Conservation (phyloP, 2,113 vertebrate genomes). For the Vanacampus margaritifer region DNA sequence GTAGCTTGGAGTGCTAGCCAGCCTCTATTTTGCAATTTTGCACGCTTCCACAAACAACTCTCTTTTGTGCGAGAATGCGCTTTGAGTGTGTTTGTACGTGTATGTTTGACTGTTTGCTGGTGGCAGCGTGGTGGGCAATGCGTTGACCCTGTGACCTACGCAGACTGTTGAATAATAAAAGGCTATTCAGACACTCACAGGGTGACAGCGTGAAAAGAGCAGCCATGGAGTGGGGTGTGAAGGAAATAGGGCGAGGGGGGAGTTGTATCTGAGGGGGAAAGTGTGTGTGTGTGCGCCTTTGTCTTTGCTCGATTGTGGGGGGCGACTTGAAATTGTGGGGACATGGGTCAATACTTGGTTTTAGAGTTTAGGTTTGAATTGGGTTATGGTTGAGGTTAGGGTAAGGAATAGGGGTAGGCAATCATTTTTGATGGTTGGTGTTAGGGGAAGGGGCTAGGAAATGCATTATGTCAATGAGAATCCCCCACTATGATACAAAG, state of each 20-base stretch:
- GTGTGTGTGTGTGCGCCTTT: background rate
- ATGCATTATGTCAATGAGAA: too few relatives aligned
- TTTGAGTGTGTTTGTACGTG: slow-evolving; percentile 21
- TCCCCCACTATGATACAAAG: too few relatives aligned
- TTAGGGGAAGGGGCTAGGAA: too few relatives aligned
- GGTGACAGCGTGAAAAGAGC: slow-evolving; percentile 67
- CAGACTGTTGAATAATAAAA: slow-evolving; percentile 72
- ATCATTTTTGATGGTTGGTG: too few relatives aligned
- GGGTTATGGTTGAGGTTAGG: too few relatives aligned
- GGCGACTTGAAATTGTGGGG: too few relatives aligned
- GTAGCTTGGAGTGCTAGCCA: background rate
- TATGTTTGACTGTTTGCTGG: slow-evolving; percentile 58
- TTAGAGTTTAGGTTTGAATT: too few relatives aligned
- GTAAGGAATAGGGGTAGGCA: too few relatives aligned
- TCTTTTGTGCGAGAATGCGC: slow-evolving; percentile 7
- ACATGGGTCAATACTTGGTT: too few relatives aligned
- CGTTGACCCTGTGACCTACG: slow-evolving; percentile 57
- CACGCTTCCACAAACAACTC: slow-evolving; percentile 14
- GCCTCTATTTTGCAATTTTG: slow-evolving; percentile 8
- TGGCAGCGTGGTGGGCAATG: slow-evolving; percentile 59
- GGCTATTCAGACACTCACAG: slow-evolving; percentile 60
- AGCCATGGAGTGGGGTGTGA: slow-evolving; percentile 24
- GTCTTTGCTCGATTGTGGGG: too few relatives aligned
- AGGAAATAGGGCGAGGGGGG: background rate
- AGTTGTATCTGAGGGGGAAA: background rate